phyloP scores from a whole-genome alignment of 2,888 invertebrate genomes.

The Eupithecia insigniata region DNA sequence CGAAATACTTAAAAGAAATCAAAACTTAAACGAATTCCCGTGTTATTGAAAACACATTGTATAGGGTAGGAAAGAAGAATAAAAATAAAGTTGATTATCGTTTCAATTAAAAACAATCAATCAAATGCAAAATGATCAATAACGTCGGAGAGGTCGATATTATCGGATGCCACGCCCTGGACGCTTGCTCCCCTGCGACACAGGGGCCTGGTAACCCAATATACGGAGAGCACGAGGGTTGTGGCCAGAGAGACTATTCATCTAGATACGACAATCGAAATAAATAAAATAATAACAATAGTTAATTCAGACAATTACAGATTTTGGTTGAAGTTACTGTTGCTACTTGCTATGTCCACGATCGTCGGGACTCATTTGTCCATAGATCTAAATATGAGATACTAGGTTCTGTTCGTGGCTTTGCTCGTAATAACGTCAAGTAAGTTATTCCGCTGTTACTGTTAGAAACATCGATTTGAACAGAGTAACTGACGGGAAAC shows the following conservation, averaged over 20 bases:
- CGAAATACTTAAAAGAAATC: too few species aligned
- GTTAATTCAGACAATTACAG: background rate
- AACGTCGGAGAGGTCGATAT: slow-evolving; percentile 65
- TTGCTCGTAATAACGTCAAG: background rate
- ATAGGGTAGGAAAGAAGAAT: slow-evolving; percentile 11
- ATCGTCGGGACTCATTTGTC: background rate
- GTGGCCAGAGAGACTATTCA: slow-evolving; percentile 39
- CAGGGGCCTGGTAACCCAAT: slow-evolving; percentile 79
- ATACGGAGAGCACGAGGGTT: slow-evolving; percentile 68
- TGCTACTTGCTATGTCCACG: background rate
- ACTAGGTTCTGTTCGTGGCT: background rate
- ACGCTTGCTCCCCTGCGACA: slow-evolving; percentile 57
- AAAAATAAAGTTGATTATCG: slow-evolving; percentile 38
- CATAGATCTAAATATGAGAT: background rate
- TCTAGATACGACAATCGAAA: slow-evolving; percentile 51
- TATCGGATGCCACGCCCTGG: slow-evolving; percentile 58
- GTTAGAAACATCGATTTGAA: background rate
- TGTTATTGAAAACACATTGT: slow-evolving; percentile 4
- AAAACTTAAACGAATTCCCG: background rate
- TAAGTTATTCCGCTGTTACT: background rate
- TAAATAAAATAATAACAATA: background rate
- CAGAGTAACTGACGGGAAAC: background rate
- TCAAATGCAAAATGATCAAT: slow-evolving; percentile 66
- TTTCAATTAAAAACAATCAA: slow-evolving; percentile 63
- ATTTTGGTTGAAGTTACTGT: background rate